These are phyloP conservation scores for Mobula birostris DNA, from an alignment of 2,113 vertebrate genomes.

Conservation along the genomic window DNA sequence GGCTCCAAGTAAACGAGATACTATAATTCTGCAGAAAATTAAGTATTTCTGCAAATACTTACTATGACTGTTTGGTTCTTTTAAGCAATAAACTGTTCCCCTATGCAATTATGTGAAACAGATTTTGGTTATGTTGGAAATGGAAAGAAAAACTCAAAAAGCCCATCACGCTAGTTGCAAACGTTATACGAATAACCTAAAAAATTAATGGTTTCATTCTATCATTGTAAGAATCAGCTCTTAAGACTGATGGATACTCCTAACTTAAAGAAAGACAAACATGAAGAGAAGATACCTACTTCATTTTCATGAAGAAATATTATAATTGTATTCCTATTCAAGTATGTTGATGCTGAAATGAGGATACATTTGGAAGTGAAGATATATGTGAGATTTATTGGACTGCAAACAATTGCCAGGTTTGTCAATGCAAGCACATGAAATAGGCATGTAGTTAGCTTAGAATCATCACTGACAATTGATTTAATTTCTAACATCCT, in stretches of 20 bases:
- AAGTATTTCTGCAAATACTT: neutral
- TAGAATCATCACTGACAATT: neutral
- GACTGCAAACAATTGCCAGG: neutral
- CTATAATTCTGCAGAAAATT: neutral
- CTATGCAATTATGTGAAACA: neutral
- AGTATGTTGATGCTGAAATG: neutral
- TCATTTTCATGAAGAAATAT: neutral
- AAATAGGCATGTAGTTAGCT: neutral
- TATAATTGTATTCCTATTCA: neutral
- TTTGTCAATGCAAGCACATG: neutral
- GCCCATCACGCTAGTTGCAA: neutral
- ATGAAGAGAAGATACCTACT: neutral
- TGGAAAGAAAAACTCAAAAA: neutral
- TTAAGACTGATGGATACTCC: neutral
- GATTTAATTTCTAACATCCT: neutral
- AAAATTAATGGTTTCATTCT: neutral
- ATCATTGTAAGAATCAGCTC: neutral
- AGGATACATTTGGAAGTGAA: neutral
- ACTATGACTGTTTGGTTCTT: neutral
- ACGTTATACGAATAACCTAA: neutral
- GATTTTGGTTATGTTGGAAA: neutral
- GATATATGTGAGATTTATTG: neutral
- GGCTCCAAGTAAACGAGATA: constrained; percentile 6
- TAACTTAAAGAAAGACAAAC: neutral
- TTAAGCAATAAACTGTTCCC: neutral